phyloP scores from a whole-genome alignment of 1,140 invertebrate genomes.

The Drosophila hydei region DNA sequence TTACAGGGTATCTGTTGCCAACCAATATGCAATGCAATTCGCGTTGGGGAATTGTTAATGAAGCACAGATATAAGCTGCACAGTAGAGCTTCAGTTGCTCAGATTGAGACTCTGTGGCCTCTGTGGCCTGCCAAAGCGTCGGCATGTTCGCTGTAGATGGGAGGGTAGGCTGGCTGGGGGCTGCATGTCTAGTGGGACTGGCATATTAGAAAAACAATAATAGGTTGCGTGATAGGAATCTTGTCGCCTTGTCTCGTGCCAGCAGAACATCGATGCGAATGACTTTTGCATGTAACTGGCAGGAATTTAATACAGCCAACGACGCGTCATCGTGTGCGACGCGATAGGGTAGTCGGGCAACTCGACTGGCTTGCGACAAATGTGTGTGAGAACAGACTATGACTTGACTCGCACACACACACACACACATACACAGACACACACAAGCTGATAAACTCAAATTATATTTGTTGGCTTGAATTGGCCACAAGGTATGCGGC shows the following conservation, averaged over 20 bases:
- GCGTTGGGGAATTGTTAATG: conserved; percentile 3
- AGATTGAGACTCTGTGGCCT: background rate
- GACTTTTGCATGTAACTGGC: conserved; percentile 20
- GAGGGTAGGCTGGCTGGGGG: background rate
- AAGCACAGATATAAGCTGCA: background rate
- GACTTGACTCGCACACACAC: background rate
- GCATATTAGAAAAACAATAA: conserved; percentile 50
- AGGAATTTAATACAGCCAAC: conserved; percentile 47
- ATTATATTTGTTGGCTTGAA: conserved; percentile 40
- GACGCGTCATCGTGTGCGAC: background rate
- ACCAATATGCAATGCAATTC: background rate
- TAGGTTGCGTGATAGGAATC: conserved; percentile 42
- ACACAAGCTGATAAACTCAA: conserved; percentile 3
- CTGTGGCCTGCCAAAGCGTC: background rate
- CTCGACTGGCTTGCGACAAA: too few relatives aligned
- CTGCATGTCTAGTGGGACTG: background rate
- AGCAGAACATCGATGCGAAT: conserved; percentile 5
- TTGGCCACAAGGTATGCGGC: conserved; percentile 45
- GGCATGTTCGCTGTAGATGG: background rate
- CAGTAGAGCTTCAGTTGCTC: background rate
- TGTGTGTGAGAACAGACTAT: too few relatives aligned
- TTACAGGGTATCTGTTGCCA: conserved; percentile 14
- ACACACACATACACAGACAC: conserved; percentile 13
- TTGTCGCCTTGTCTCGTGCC: conserved; percentile 41
- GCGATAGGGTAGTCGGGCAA: too few relatives aligned